These are phyloP conservation scores for Pseudomyrmex sp. DNA, from an alignment of 1,140 invertebrate species.

Conservation along the genomic window DNA sequence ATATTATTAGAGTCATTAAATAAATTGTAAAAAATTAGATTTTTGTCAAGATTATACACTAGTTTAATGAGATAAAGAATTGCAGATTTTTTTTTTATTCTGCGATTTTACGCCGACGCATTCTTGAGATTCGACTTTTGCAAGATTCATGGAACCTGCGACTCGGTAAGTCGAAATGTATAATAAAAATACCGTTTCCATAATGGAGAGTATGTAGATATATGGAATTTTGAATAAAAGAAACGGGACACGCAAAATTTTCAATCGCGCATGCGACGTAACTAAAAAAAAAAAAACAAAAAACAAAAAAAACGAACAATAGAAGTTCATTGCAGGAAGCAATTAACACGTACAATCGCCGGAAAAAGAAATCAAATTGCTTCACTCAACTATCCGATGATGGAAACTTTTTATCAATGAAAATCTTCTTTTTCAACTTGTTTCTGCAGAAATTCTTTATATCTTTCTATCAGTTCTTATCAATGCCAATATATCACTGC, in stretches of 20 bases:
- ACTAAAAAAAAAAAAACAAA: slow-evolving; percentile 7
- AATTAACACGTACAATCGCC: slow-evolving; percentile 38
- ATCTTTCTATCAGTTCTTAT: slow-evolving; percentile 22
- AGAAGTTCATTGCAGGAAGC: slow-evolving; percentile 16
- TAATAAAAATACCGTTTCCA: not conserved
- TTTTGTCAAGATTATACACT: not conserved
- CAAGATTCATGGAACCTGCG: slow-evolving; percentile 35
- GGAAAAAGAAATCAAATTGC: slow-evolving; percentile 42
- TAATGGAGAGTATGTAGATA: slow-evolving; percentile 14
- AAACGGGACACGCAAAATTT: slow-evolving; percentile 19
- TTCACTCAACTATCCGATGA: slow-evolving; percentile 30
- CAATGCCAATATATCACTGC: slow-evolving; percentile 12
- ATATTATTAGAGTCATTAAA: not conserved
- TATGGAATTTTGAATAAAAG: slow-evolving; percentile 17
- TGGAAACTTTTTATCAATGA: slow-evolving; percentile 28
- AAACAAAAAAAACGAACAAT: not conserved
- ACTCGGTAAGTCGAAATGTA: slow-evolving; percentile 34
- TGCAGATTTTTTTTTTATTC: not conserved
- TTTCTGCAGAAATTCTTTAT: not conserved
- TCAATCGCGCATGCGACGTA: slow-evolving; percentile 14
- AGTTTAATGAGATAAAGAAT: not conserved
- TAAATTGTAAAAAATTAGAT: not conserved
- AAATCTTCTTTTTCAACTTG: slow-evolving; percentile 10
- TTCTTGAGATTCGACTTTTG: slow-evolving; percentile 19
- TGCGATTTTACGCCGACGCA: not conserved